Evolutionary conservation across 2,888 invertebrate species (phyloP).

Genomic region (Mimumesa dahlbomi): DNA sequence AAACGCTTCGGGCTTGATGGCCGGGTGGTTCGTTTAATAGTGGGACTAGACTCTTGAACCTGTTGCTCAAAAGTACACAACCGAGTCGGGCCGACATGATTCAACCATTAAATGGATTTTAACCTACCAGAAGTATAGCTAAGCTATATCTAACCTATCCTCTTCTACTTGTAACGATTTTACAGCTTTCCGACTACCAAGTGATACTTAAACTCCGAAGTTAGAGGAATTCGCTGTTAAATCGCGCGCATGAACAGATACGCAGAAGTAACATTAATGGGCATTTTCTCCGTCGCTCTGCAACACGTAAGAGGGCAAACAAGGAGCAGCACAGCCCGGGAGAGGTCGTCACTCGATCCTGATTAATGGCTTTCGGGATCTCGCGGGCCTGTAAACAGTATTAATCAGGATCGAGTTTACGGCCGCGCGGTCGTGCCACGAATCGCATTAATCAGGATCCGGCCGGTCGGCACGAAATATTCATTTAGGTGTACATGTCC

Average conservation of each 20-base stretch:
- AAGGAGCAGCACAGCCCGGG: conserved; percentile 53
- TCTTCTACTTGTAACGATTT: conserved; percentile 8
- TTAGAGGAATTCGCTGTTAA: conserved; percentile 4
- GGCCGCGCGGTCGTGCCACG: conserved; percentile 58
- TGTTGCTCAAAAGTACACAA: conserved; percentile 15
- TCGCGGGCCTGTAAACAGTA: conserved; percentile 68
- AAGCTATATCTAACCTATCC: too few species aligned
- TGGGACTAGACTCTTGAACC: too few species aligned
- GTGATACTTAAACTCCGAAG: neutral
- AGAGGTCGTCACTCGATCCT: conserved; percentile 70
- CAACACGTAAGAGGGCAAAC: conserved; percentile 14
- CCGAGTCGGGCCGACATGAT: conserved; percentile 23
- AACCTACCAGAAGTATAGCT: conserved; percentile 2
- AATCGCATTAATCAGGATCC: conserved; percentile 70
- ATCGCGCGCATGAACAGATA: conserved; percentile 29
- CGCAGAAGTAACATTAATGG: conserved; percentile 46
- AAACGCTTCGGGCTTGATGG: too few species aligned
- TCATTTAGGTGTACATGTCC: conserved; percentile 57
- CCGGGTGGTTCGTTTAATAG: too few species aligned
- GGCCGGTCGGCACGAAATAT: conserved; percentile 57
- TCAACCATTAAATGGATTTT: conserved; percentile 41
- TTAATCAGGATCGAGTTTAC: conserved; percentile 74
- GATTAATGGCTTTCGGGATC: conserved; percentile 68
- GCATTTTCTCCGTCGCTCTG: conserved; percentile 41
- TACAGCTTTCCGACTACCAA: too few species aligned